Conservation (phyloP, 2,888 invertebrate genomes). For the Chrysolina oricalcia region DNA sequence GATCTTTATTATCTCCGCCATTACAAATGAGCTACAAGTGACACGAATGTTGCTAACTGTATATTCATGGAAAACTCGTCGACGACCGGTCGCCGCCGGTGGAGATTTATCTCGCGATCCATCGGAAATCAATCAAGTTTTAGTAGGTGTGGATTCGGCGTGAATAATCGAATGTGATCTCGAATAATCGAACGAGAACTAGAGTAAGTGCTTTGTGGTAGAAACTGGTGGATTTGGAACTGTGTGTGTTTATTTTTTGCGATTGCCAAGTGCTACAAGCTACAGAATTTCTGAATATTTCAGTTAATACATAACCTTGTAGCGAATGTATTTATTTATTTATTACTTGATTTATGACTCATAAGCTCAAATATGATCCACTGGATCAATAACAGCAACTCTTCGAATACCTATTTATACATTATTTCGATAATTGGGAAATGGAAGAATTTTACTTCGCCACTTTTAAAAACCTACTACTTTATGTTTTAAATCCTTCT, state of each 20-base stretch:
- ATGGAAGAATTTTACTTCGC: no score
- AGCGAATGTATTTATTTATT: no score
- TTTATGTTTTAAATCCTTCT: no score
- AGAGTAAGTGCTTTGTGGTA: background rate
- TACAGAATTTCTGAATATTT: no score
- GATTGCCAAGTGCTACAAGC: background rate
- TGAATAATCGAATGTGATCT: constrained; percentile 8
- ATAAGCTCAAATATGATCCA: no score
- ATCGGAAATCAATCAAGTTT: constrained; percentile 20
- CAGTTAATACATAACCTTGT: no score
- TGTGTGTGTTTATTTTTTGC: background rate
- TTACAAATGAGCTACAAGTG: constrained; percentile 36
- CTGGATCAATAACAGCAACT: no score
- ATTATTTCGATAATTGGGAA: no score
- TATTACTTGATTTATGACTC: no score
- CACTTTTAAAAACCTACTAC: no score
- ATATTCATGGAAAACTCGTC: constrained; percentile 34
- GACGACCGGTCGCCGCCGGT: constrained; percentile 3
- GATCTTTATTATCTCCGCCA: constrained; percentile 26
- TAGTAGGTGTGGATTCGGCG: constrained; percentile 17
- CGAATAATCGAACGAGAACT: constrained; percentile 8
- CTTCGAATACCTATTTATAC: no score
- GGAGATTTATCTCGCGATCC: constrained; percentile 16
- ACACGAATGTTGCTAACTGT: constrained; percentile 30
- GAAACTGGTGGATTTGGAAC: background rate